Evolutionary conservation across 1,140 invertebrate genomes (phyloP), one percentile per base, ranked within the genome.

Genomic region (Drosophila micromelanica): DNA sequence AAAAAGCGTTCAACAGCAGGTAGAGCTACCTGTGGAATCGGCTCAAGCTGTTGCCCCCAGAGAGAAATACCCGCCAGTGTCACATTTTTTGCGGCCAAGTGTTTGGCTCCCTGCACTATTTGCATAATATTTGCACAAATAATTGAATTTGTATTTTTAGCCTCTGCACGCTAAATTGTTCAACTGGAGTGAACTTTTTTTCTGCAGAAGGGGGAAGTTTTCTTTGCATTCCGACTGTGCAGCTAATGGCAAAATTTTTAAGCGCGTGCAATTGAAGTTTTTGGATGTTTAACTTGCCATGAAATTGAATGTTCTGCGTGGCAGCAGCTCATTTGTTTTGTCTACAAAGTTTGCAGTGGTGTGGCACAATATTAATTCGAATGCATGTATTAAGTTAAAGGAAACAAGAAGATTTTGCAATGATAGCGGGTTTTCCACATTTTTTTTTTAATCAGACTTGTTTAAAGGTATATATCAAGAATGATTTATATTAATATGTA

Each of bases 111-210:
- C 35, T 9, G 40, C 51, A 64, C 52, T 90, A 90, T 90, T 90
- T 90, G 87, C 87, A 90, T 90, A 90, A 90, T 90, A 90, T 90
- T 90, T 90, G 87, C 87, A 78, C 82, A 90, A 90, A 90, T 90
- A 90, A 90, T 90, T 90, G 87, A 90, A 90, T 90, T 90, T 90
- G 68, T 76, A 71, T 87, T 78, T 73, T 77, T 49, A 69, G 43
- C 42, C 35, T 45, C 32, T 32, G 20, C 45, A 30, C 42, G 57
- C 73, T 69, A 69, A 76, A 65, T 80, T 80, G 80, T 73, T 79
- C 11, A 20, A 63, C 23, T 67, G 57, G 48, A 56, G 43, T 23
- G 23, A 61, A 77, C 37, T 52, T 62, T 64, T 59, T 37, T n/a
- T 51, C 43, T 40, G 59, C 63, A 55, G n/a, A n/a, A n/a, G 40